Conservation (phyloP, 2,888 invertebrate genomes). For the Epinotia nisella region DNA sequence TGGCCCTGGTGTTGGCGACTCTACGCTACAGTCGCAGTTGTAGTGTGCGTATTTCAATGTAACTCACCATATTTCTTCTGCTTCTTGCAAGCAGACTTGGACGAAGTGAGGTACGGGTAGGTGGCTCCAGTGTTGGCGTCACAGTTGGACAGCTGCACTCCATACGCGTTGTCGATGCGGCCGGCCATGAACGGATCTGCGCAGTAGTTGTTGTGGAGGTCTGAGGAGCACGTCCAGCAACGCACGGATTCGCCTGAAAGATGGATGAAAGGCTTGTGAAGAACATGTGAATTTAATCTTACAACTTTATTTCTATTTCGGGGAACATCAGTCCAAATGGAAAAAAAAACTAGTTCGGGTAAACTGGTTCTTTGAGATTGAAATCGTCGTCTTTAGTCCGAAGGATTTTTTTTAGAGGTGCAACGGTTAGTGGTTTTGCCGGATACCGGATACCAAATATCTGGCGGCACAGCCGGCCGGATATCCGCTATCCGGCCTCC, state of each 20-base stretch:
- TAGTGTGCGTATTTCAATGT: background rate
- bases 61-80: slow-evolving; percentile 89
- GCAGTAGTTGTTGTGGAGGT: slow-evolving; percentile 87
- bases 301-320: too few species aligned
- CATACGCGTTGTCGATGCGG: slow-evolving; percentile 74
- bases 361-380: too few species aligned
- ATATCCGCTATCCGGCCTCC: too few species aligned
- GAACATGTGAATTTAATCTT: background rate
- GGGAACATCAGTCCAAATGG: too few species aligned
- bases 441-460: too few species aligned
- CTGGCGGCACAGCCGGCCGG: too few species aligned
- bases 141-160: slow-evolving; percentile 79
- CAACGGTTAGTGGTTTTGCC: too few species aligned
- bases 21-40: too few species aligned
- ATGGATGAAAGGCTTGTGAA: slow-evolving; percentile 47
- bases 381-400: too few species aligned
- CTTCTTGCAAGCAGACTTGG: slow-evolving; percentile 89
- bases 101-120: slow-evolving; percentile 77
- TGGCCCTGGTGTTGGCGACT: background rate
- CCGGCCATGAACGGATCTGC: slow-evolving; percentile 89
- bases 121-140: slow-evolving; percentile 77
- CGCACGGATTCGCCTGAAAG: slow-evolving; percentile 87
- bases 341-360: too few species aligned
- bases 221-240: slow-evolving; percentile 92
- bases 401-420: too few species aligned